These are phyloP conservation scores for Conus ventricosus DNA, from an alignment of 1,140 invertebrate genomes.

Conservation along the genomic window DNA sequence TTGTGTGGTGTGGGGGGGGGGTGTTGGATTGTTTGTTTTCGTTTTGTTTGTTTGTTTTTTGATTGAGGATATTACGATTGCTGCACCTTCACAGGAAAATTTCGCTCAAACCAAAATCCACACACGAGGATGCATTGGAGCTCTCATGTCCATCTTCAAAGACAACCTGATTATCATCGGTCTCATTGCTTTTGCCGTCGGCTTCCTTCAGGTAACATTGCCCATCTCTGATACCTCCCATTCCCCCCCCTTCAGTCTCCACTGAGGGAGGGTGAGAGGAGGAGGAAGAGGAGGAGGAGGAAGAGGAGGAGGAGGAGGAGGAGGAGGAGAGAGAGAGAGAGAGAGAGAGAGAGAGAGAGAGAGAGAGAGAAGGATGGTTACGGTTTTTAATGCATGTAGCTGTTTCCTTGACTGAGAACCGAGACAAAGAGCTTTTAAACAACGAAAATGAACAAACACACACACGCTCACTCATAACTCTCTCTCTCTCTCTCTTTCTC, in stretches of 20 bases:
- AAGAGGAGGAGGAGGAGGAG: not conserved
- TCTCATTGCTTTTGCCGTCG: constrained; percentile 40
- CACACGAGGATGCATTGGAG: constrained; percentile 44
- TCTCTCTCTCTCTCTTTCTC: no score
- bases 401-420: no score
- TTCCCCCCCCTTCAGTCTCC: not conserved
- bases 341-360: no score
- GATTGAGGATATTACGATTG: not conserved
- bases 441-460: no score
- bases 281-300: not conserved
- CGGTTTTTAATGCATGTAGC: no score
- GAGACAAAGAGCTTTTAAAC: no score
- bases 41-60: not conserved
- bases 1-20: no score
- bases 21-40: no score
- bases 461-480: no score
- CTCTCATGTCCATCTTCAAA: constrained; percentile 42
- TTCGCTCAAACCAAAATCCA: constrained; percentile 27
- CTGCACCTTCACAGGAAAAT: constrained; percentile 27
- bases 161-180: constrained; percentile 45
- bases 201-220: constrained; percentile 40
- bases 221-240: not conserved
- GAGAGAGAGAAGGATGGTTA: no score
- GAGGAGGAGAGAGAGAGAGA: no score
- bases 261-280: not conserved